Evolutionary conservation across 2,113 vertebrate species (phyloP), one percentile per base, ranked within the genome.

Genomic region (Gymnogyps californianus): DNA sequence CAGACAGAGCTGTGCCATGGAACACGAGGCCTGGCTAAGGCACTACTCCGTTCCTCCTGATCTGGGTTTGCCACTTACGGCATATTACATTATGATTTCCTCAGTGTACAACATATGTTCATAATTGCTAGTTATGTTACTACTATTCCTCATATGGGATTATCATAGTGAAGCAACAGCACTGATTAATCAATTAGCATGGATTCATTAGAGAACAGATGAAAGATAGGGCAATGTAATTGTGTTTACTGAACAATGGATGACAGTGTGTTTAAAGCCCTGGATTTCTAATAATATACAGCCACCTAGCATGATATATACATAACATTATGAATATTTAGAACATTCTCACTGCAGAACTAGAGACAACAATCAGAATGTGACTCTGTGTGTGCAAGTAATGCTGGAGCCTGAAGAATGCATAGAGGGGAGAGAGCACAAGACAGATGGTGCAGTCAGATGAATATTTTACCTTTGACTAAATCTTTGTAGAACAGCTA

Each of bases 181-280:
- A 55, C 79, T 95, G 97, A 97, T 97, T 97, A 97, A 96, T 97
- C 95, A 96, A 97, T 97, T 97, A 97, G 88, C 76, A 89, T 78
- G 67, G 90, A 96, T 92, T 97, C 95, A 97, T 97, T 94, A 97
- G 76, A 81, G 86, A 83, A 75, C 57, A 87, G 95, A 97, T 90
- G 88, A 94, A 92, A 78, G 75, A 96, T 80, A 90, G 51, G 69
- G 79, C 88, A 89, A 90, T 83, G 85, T 97, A 97, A 97, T 96
- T 95, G 90, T 96, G 86, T 97, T 96, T 96, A 95, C 96, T 78
- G 96, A 95, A 97, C 90, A 95, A 95, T 93, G 88, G 90, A 96
- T 97, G 84, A 93, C 82, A 79, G 91, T 12, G 62, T 77, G 82
- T 79, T 93, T 93, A 96, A 92, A 90, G 88, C 82, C 26, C 71